A percentile compares a stretch with the other conserved stretches of the same genome.
These are phyloP conservation scores for Enteromius radiatus DNA, from an alignment of 2,797 vertebrate species.

Conservation along the genomic window DNA sequence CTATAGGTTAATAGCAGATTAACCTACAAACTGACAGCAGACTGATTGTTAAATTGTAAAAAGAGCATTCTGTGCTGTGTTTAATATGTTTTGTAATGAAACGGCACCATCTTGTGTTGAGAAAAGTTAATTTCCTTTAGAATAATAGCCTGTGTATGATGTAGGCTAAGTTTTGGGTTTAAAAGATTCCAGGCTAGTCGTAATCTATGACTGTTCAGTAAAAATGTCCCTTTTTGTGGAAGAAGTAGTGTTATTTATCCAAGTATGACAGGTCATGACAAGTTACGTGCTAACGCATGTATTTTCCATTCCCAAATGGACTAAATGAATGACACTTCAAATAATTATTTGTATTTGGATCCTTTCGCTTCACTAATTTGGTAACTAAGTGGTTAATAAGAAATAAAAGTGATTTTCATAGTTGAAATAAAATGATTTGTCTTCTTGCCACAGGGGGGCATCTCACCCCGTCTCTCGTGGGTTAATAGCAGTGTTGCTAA, in stretches of 20 bases:
- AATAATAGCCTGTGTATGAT: not conserved
- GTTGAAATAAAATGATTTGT: not conserved
- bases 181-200: not conserved
- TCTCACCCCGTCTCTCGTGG: no score
- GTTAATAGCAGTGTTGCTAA: no score
- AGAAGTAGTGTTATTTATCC: not conserved
- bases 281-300: not conserved
- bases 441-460: no score
- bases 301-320: not conserved
- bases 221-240: not conserved
- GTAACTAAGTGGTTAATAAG: not conserved
- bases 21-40: not conserved
- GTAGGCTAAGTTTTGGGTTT: not conserved
- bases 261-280: not conserved
- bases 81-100: not conserved
- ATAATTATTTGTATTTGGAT: not conserved
- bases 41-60: not conserved
- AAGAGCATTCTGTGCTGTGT: not conserved
- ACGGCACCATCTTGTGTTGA: conserved; percentile 23
- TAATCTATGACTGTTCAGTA: not conserved
- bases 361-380: not conserved
- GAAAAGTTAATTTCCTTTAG: not conserved
- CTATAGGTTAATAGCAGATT: not conserved
- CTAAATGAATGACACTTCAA: not conserved
- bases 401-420: not conserved